Base-by-base conservation (phyloP, 1,140 invertebrate genomes). In the Lordiphosa stackelbergi region DNA sequence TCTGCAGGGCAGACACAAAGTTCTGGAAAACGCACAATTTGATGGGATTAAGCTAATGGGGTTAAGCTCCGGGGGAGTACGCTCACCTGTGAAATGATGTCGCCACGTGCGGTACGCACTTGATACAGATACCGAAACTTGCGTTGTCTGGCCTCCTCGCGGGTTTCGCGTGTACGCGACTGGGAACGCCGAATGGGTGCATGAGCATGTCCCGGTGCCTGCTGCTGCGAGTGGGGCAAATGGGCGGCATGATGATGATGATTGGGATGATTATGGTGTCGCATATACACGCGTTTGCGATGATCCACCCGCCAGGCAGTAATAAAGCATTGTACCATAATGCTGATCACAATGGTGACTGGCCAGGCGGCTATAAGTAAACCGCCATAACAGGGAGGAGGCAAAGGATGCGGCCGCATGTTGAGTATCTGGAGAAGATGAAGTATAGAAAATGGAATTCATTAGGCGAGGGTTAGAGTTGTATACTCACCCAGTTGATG, bases 51-150 rank as follows among this genome's bases (percentile, higher is more conserved):
- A 4, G 11, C 2, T 43, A 9, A 3, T 9, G 2, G 38, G 36
- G 1, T 45, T 24, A n/a, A 45, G 7, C 42, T 8, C 19, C 4
- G 7, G 4, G 7, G 4, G 9, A 40, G 19, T 6, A 34, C 74
- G 63, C 85, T 19, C 73, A 93, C 94, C 91, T 96, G 95, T 69
- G 94, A 95, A 54, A 97, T 95, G 69, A 96, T 94, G 89, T 96
- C 95, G 10, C 95, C 95, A 69, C 96, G 94, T 31, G 94, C 93
- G 9, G 95, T 94, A 64, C 95, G 90, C 55, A 96, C 94, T 89
- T 96, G 95, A 89, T 96, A 97, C 61, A 97, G 88, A 86, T 97
- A 96, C 51, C 95, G 90, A 86, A 96, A 96, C 87, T 95, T 94
- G 70, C 94, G 93, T 77, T 95, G 93, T 37, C 92, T 89, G 85